Percentiles rank a stretch among this genome's conserved stretches.
These are phyloP conservation scores for Proterorhinus semilunaris DNA, from an alignment of 2,113 vertebrate species.

Conservation along the genomic window DNA sequence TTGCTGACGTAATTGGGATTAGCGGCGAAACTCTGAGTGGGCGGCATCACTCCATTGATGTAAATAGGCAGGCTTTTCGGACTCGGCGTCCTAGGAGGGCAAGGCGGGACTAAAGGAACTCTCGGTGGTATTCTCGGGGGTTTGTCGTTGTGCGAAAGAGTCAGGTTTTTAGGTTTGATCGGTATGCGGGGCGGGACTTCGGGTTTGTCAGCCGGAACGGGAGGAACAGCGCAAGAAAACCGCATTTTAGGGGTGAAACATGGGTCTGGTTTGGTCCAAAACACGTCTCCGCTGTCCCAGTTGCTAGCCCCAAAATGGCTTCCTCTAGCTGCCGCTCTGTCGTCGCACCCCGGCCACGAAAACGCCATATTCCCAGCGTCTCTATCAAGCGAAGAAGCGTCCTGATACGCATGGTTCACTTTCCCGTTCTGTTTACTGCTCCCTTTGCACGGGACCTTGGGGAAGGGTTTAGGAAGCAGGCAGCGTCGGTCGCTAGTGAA, in stretches of 20 bases:
- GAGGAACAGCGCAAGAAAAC: conserved; percentile 59
- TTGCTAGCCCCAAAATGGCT: conserved; percentile 16
- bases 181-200: conserved; percentile 89
- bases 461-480: conserved; percentile 78
- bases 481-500: conserved; percentile 83
- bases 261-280: conserved; percentile 63
- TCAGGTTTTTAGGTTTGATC: conserved; percentile 80
- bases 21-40: conserved; percentile 96
- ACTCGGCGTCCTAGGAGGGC: conserved; percentile 88
- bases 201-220: conserved; percentile 78
- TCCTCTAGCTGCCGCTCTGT: conserved; percentile 19
- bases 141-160: conserved; percentile 79
- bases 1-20: conserved; percentile 97
- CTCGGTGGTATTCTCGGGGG: conserved; percentile 91
- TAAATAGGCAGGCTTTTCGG: conserved; percentile 93
- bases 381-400: conserved; percentile 45
- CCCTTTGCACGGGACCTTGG: conserved; percentile 68
- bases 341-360: conserved; percentile 60
- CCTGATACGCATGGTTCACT: conserved; percentile 89
- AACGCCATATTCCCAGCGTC: conserved; percentile 39
- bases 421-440: conserved; percentile 84
- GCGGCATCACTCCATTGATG: conserved; percentile 96
- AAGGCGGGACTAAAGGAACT: conserved; percentile 81
- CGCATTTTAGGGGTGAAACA: conserved; percentile 70
- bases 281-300: conserved; percentile 37